A percentile compares a stretch with the other conserved stretches of the same genome.
phyloP scores from a whole-genome alignment of 2,888 invertebrate species.

The Adineta ricciae region DNA sequence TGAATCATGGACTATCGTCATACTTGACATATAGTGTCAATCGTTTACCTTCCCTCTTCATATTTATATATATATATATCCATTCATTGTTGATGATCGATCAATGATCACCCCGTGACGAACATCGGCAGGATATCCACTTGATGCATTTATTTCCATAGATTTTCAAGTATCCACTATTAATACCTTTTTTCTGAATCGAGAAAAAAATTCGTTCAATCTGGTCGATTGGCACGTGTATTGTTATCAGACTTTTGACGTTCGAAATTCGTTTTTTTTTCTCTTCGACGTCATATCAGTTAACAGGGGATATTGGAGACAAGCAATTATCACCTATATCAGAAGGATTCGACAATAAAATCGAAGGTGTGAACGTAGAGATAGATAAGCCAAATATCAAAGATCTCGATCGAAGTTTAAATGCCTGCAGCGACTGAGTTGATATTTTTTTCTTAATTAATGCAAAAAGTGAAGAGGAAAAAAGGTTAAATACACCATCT shows the following conservation, averaged over 20 bases:
- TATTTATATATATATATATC: not conserved
- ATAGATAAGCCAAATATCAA: not conserved
- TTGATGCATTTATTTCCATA: not conserved
- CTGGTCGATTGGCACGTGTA: not conserved
- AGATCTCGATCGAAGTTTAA: not conserved
- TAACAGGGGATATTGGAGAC: slow-evolving; percentile 3
- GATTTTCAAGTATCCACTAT: not conserved
- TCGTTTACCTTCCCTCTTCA: not conserved
- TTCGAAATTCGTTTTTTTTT: not conserved
- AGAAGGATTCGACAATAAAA: not conserved
- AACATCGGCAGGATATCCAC: not conserved
- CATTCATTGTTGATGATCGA: slow-evolving; percentile 7
- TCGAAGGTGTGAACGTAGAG: not conserved
- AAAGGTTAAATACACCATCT: not conserved
- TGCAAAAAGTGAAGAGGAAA: not conserved
- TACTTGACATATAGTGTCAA: slow-evolving; percentile 13
- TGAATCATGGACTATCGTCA: not conserved
- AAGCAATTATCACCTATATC: slow-evolving; percentile 13
- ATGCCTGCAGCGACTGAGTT: not conserved
- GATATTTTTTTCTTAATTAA: not conserved
- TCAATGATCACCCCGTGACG: slow-evolving; percentile 13
- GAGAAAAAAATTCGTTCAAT: not conserved
- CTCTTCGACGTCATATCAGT: not conserved
- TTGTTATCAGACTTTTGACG: not conserved
- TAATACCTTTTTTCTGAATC: not conserved